Percentiles rank a stretch among this genome's conserved stretches.
Conservation (phyloP, 2,888 invertebrate genomes). For the Lobophora halterata region DNA sequence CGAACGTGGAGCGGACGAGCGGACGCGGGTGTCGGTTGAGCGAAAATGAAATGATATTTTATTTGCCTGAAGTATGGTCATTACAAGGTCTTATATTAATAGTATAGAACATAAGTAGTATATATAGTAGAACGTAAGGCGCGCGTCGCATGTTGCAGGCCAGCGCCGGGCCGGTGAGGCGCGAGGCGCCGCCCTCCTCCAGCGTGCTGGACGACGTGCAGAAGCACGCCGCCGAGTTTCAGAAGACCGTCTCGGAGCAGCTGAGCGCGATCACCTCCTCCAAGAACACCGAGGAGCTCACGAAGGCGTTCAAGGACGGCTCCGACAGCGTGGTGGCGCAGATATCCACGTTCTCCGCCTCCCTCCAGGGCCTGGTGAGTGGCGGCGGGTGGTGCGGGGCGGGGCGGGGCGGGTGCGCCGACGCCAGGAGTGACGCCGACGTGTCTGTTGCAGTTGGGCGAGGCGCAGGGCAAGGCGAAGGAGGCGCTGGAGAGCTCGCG, state of each 20-base stretch:
- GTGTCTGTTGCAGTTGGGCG: slow-evolving; percentile 43
- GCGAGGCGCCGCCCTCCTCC: slow-evolving; percentile 47
- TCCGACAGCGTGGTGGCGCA: slow-evolving; percentile 56
- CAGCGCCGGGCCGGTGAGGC: slow-evolving; percentile 51
- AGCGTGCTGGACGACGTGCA: slow-evolving; percentile 49
- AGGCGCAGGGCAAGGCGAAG: slow-evolving; percentile 68
- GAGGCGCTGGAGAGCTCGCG: slow-evolving; percentile 55
- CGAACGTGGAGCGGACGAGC: no score
- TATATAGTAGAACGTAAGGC: no score
- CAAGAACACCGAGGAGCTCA: slow-evolving; percentile 59
- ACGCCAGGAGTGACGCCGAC: background rate
- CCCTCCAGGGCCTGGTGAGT: slow-evolving; percentile 60
- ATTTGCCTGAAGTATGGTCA: no score
- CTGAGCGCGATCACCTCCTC: slow-evolving; percentile 52
- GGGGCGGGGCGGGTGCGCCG: background rate
- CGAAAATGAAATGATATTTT: no score
- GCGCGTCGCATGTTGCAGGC: slow-evolving; percentile 37
- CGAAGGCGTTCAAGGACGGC: slow-evolving; percentile 62
- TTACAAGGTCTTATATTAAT: no score
- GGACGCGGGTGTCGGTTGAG: no score
- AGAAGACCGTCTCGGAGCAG: slow-evolving; percentile 56
- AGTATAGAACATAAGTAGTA: no score
- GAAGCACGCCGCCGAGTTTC: slow-evolving; percentile 59
- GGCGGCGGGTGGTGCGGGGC: background rate
- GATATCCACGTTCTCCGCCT: slow-evolving; percentile 47